Evolutionary conservation across 2,113 vertebrate species (phyloP).

Genomic region (Brachionichthys hirsutus): DNA sequence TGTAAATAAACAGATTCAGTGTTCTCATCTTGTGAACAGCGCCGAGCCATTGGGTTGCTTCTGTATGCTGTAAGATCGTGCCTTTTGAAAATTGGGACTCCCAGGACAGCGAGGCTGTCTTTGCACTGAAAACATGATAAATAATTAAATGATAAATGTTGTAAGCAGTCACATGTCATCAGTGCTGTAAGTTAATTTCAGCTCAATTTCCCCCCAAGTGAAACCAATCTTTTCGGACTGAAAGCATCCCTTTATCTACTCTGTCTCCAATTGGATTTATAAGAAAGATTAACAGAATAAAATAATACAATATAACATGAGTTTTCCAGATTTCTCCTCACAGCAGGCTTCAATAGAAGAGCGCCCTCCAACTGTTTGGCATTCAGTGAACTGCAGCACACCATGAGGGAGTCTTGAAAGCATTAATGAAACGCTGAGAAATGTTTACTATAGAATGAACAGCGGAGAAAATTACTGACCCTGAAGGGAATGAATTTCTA

Average conservation of each 20-base stretch:
- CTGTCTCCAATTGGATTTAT: slow-evolving; percentile 8
- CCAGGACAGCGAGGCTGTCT: slow-evolving; percentile 15
- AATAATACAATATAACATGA: not conserved
- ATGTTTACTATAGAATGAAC: slow-evolving; percentile 38
- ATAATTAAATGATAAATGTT: slow-evolving; percentile 60
- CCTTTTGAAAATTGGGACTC: slow-evolving; percentile 47
- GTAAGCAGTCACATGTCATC: slow-evolving; percentile 31
- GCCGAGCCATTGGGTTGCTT: slow-evolving; percentile 26
- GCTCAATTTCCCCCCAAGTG: slow-evolving; percentile 30
- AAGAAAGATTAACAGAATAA: not conserved
- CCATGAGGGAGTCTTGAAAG: slow-evolving; percentile 8
- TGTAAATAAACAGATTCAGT: slow-evolving; percentile 45
- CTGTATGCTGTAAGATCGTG: slow-evolving; percentile 12
- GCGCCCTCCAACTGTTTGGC: slow-evolving; percentile 10
- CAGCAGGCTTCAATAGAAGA: not conserved
- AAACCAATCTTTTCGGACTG: slow-evolving; percentile 1
- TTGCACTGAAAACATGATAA: slow-evolving; percentile 51
- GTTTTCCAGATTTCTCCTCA: no score
- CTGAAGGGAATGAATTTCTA: slow-evolving; percentile 47
- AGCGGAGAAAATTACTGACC: slow-evolving; percentile 49
- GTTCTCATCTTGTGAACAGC: slow-evolving; percentile 47
- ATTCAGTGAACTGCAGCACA: slow-evolving; percentile 13
- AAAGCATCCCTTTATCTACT: slow-evolving; percentile 1
- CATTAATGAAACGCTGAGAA: slow-evolving; percentile 36
- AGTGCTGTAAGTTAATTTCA: slow-evolving; percentile 31